A percentile compares a stretch with the other conserved stretches of the same genome.
phyloP scores from a whole-genome alignment of 2,888 invertebrate species.

The Podabrus alpinus region DNA sequence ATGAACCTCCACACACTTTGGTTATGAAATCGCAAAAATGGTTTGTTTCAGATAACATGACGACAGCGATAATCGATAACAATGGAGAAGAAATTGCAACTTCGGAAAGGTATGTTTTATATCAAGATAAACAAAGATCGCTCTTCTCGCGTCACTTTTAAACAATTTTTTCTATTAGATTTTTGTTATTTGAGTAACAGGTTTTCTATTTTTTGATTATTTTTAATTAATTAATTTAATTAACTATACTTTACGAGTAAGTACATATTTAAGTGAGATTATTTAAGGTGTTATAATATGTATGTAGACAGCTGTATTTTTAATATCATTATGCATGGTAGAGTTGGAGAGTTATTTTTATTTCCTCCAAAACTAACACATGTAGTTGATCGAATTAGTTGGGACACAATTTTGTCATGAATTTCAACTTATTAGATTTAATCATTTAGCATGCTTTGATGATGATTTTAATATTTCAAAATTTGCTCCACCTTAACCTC shows the following conservation, averaged over 20 bases:
- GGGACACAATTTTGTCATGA: not conserved
- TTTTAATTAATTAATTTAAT: too few relatives aligned
- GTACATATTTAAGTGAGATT: not conserved
- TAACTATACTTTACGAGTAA: too few relatives aligned
- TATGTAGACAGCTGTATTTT: not conserved
- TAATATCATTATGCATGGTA: not conserved
- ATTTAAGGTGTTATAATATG: not conserved
- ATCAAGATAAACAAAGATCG: conserved; percentile 10
- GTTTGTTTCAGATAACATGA: conserved; percentile 84
- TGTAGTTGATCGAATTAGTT: not conserved
- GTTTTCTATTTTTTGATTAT: not conserved
- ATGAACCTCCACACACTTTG: conserved; percentile 85
- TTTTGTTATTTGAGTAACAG: not conserved
- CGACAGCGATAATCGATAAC: conserved; percentile 76
- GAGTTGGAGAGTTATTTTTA: not conserved
- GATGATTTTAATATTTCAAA: not conserved
- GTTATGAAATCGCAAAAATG: conserved; percentile 95
- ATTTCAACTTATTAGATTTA: not conserved
- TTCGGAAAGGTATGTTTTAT: conserved; percentile 49
- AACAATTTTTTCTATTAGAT: not conserved
- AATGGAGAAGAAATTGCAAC: conserved; percentile 72
- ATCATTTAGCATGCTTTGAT: not conserved
- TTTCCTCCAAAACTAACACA: not conserved
- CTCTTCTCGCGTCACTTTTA: conserved; percentile 16
- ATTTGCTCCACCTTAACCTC: not conserved